Conservation (phyloP, 2,888 invertebrate genomes). For the Harpalus rufipes region DNA sequence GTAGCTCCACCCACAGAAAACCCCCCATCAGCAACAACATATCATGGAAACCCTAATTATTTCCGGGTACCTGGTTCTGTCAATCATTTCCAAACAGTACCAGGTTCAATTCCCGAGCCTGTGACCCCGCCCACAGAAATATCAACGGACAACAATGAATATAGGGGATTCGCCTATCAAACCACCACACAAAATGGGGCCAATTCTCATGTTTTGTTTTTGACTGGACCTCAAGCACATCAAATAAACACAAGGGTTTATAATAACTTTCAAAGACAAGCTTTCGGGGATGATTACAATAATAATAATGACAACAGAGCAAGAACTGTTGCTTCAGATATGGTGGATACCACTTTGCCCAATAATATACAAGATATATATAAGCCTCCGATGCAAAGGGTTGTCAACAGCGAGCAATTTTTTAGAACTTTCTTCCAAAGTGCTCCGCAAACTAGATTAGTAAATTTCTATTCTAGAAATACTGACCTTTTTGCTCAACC, state of each 20-base stretch:
- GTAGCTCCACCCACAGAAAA: not conserved
- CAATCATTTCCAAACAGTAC: not conserved
- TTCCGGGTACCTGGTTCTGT: not conserved
- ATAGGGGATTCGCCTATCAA: slow-evolving; percentile 73
- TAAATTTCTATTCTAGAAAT: slow-evolving; percentile 69
- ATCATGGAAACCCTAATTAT: not conserved
- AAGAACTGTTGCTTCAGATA: slow-evolving; percentile 71
- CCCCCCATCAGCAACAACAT: not conserved
- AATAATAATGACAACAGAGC: slow-evolving; percentile 61
- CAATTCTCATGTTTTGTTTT: slow-evolving; percentile 72
- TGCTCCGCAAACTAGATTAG: slow-evolving; percentile 58
- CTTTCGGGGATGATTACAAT: slow-evolving; percentile 28
- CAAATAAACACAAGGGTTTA: slow-evolving; percentile 58
- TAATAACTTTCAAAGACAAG: slow-evolving; percentile 20
- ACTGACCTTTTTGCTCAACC: slow-evolving; percentile 53
- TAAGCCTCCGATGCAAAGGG: slow-evolving; percentile 23
- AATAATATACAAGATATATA: slow-evolving; percentile 63
- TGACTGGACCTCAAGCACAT: slow-evolving; percentile 71
- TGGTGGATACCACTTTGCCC: slow-evolving; percentile 69
- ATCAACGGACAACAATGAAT: slow-evolving; percentile 36
- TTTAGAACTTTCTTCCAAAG: slow-evolving; percentile 67
- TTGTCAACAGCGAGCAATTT: slow-evolving; percentile 13
- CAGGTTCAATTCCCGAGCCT: not conserved
- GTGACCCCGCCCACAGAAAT: not conserved
- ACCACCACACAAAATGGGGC: slow-evolving; percentile 72